phyloP scores from a whole-genome alignment of 1,140 invertebrate genomes.

The Drosophila kanapiae region DNA sequence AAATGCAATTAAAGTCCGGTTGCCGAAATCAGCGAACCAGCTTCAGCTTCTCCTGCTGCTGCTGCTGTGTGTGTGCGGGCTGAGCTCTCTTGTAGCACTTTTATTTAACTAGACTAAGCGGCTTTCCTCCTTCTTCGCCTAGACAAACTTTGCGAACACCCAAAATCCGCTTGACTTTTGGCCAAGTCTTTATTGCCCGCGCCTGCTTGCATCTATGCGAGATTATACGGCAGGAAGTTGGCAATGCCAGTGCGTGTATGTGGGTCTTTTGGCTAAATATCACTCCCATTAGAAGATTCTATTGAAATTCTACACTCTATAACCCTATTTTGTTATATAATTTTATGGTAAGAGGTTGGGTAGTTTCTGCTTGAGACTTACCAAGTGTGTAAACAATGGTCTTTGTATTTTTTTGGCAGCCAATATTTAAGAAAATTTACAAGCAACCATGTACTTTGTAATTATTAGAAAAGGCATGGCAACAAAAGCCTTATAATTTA shows the following conservation, averaged over 20 bases:
- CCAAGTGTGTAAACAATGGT: not conserved
- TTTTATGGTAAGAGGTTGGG: not conserved
- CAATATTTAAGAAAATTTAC: constrained; percentile 6
- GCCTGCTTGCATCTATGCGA: constrained; percentile 9
- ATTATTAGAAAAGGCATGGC: not conserved
- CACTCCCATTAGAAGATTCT: not conserved
- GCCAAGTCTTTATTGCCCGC: constrained; percentile 62
- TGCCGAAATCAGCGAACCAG: too few species aligned
- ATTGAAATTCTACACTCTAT: not conserved
- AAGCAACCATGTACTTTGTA: constrained; percentile 1
- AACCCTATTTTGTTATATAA: not conserved
- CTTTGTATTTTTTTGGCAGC: not conserved
- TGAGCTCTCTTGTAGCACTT: constrained; percentile 61
- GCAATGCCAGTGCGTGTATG: constrained; percentile 6
- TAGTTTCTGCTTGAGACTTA: too few species aligned
- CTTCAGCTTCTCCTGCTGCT: not conserved
- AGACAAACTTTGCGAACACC: constrained; percentile 72
- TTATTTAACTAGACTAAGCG: constrained; percentile 81
- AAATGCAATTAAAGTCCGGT: constrained; percentile 53
- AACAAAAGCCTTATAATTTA: not conserved
- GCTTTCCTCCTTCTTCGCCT: constrained; percentile 59
- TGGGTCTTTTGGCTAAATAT: constrained; percentile 5
- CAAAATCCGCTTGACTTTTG: constrained; percentile 78
- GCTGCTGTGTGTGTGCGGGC: constrained; percentile 13
- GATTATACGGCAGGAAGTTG: not conserved